These are phyloP conservation scores for Stomatorhinus walkeri DNA, from an alignment of 2,797 vertebrate genomes.

Conservation along the genomic window DNA sequence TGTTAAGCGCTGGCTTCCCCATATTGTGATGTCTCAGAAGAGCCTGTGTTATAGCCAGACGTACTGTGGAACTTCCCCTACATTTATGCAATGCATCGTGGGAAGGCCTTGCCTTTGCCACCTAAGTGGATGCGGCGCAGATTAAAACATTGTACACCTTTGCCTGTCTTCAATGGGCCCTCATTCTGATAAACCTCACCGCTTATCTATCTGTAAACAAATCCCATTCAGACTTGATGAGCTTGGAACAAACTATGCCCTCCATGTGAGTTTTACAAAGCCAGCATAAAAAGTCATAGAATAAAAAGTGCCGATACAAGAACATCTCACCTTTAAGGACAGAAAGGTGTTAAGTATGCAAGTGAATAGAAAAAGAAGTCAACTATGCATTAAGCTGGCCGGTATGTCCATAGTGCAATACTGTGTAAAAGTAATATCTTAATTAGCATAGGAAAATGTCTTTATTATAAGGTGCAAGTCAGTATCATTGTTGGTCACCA, in stretches of 20 bases:
- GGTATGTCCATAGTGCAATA: neutral
- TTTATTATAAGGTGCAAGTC: neutral
- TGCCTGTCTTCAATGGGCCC: constrained; percentile 42
- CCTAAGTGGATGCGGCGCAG: constrained; percentile 29
- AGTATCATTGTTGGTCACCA: neutral
- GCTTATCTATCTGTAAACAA: constrained; percentile 34
- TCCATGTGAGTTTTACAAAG: constrained; percentile 15
- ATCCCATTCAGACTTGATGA: constrained; percentile 30
- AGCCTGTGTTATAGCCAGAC: neutral
- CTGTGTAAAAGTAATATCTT: neutral
- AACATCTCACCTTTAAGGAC: constrained; percentile 1
- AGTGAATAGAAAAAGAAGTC: neutral
- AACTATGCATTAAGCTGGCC: neutral
- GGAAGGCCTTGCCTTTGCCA: constrained; percentile 28
- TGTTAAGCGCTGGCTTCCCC: neutral
- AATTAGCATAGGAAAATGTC: neutral
- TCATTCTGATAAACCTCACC: constrained; percentile 39
- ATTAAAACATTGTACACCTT: constrained; percentile 39
- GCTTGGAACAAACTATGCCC: constrained; percentile 26
- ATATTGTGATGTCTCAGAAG: neutral
- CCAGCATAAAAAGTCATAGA: neutral
- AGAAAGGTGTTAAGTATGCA: neutral
- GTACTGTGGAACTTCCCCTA: neutral
- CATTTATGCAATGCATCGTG: neutral
- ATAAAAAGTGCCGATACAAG: neutral